A percentile compares a stretch with the other conserved stretches of the same genome.
Evolutionary conservation across 2,797 vertebrate species (phyloP).

Genomic region (Myotis planiceps): DNA sequence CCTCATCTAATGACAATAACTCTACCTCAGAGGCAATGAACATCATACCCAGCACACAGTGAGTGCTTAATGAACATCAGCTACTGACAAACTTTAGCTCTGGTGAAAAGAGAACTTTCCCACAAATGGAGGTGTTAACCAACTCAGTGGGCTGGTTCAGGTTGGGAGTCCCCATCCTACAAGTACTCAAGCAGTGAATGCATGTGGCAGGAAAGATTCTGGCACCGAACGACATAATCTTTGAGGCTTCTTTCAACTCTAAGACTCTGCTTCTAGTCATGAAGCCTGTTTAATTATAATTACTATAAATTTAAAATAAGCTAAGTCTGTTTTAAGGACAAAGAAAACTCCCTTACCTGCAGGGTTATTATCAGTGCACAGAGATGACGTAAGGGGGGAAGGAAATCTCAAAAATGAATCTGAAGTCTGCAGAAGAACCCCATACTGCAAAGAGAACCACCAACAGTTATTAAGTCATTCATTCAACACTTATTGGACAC

Average conservation of each 20-base stretch:
- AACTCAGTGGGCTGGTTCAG: not conserved
- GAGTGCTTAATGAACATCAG: not conserved
- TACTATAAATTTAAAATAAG: not conserved
- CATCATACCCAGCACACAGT: not conserved
- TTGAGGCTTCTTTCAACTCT: not conserved
- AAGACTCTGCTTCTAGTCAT: not conserved
- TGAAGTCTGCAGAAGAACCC: conserved; percentile 86
- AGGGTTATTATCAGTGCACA: conserved; percentile 92
- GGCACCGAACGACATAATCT: not conserved
- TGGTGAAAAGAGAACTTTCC: not conserved
- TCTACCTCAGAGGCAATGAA: not conserved
- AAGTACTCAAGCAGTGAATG: not conserved
- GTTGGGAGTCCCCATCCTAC: not conserved
- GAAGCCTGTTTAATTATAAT: not conserved
- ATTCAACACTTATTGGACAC: not conserved
- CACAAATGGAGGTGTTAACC: not conserved
- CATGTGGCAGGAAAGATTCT: not conserved
- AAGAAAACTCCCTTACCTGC: conserved; percentile 88
- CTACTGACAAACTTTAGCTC: not conserved
- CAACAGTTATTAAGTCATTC: not conserved
- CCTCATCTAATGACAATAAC: not conserved
- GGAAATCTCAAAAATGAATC: conserved; percentile 89
- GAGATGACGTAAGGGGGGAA: conserved; percentile 86
- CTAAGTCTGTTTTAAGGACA: not conserved
- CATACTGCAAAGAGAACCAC: conserved; percentile 88